Base-by-base conservation (phyloP, 2,888 invertebrate species). In the Pristionchus exspectatus region DNA sequence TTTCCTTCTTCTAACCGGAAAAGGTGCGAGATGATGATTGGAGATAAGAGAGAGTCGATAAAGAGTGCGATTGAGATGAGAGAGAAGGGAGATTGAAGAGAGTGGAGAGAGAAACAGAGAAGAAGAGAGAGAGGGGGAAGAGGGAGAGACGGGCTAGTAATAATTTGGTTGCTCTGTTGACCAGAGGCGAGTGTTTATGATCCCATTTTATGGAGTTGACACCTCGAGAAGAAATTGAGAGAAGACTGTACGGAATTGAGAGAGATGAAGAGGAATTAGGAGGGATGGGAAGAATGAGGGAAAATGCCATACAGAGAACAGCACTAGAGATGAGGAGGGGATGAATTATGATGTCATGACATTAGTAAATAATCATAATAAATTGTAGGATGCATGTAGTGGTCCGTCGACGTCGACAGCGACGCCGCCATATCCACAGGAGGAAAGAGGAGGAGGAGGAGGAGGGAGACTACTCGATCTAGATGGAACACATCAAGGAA, bases 1-100 rank as follows among this genome's bases (percentile, higher is more conserved):
- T 38, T 50, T 50, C 44, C 33, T 69, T 38, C 74, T 54, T 18
- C 18, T 88, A n/a, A 72, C 24, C 44, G 30, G 56, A 33, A 74
- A 69, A 69, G 87, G 69, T 63, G 87, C 30, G 87, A 87, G 56
- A 87, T 69, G n/a, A 44, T 87, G 69, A 69, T 63, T 87, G 66
- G 38, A 38, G 44, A 69, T 87, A 81, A 81, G 81, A 50, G 50
- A 81, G 74, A 63, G 85, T 63, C 69, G 66, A 87, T 87, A 87
- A 33, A 69, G 69, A 69, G 54, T 44, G 54, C 50, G 69, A 44
- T 24, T 44, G 27, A 33, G 38, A 38, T 2, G 54, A 33, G 66
- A 66, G 59, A 63, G 18, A 16, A 2, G 10, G 44, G 2, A 18
- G 38, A 69, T 16, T n/a, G 63, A 33, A 69, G 87, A 69, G 87